Percentiles rank a stretch among this genome's conserved stretches.
phyloP scores from a whole-genome alignment of 2,888 invertebrate species.

The Aporophyla nigra region DNA sequence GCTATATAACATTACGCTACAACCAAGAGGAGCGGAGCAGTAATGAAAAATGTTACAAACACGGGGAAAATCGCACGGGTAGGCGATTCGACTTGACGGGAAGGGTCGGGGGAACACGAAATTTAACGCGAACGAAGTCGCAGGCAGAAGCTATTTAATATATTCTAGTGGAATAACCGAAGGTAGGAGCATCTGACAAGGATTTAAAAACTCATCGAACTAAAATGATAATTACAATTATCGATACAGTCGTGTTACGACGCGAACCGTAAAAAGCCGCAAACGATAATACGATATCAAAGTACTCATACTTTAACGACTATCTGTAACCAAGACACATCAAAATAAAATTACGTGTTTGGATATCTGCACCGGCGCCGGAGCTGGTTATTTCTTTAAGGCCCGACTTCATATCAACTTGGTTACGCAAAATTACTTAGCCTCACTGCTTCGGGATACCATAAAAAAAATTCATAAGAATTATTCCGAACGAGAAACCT shows the following conservation, averaged over 20 bases:
- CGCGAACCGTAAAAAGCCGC: constrained; percentile 25
- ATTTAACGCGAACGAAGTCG: too few relatives aligned
- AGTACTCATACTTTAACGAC: constrained; percentile 41
- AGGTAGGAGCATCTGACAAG: not conserved
- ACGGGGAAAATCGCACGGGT: too few relatives aligned
- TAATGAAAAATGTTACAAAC: too few relatives aligned
- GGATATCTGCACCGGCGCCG: constrained; percentile 24
- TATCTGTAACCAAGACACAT: constrained; percentile 31
- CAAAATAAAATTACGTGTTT: constrained; percentile 44
- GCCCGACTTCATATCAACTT: constrained; percentile 12
- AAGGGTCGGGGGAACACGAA: too few relatives aligned
- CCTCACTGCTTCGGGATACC: constrained; percentile 13
- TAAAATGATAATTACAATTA: constrained; percentile 21
- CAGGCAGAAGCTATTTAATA: too few relatives aligned
- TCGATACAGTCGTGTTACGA: constrained; percentile 17
- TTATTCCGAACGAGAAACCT: constrained; percentile 47
- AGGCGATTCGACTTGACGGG: too few relatives aligned
- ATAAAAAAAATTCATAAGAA: constrained; percentile 41
- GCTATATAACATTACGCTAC: too few relatives aligned
- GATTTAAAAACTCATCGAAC: constrained; percentile 9
- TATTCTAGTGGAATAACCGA: too few relatives aligned
- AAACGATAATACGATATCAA: constrained; percentile 45
- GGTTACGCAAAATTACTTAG: constrained; percentile 33
- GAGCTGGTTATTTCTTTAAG: constrained; percentile 7
- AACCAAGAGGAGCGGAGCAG: too few relatives aligned